Evolutionary conservation across 2,797 vertebrate genomes (phyloP), one percentile per base, ranked within the genome.

Genomic region (Champsocephalus gunnari): DNA sequence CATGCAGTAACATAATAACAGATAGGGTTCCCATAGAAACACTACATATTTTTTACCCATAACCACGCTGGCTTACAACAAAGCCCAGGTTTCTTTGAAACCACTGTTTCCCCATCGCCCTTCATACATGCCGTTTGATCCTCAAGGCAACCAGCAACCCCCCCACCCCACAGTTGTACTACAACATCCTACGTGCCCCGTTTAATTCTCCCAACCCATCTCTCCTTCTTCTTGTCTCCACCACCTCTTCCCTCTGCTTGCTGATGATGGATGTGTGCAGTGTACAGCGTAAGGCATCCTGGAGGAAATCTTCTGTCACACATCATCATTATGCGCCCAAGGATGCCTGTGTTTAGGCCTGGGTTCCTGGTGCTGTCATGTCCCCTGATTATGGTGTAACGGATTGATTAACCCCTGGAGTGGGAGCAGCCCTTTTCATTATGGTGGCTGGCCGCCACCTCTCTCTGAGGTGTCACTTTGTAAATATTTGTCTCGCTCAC

Each of bases 371-470:
- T 59, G 81, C 83, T 83, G 88, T 87, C 85, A 87, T 72, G 75
- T 87, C 81, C 74, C 76, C 75, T 74, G 81, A 90, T 92, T 89
- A 90, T 83, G 81, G 77, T 80, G 57, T 61, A 85, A 83, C 80
- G 63, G 87, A 92, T 89, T 89, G 90, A 93, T 91, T 88, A 91
- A 93, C 87, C 91, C 91, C 87, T 81, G 5, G 17, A 86, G 86
- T 78, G 83, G 76, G 80, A 63, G 58, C 45, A 53, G n/a, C 73
- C 47, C 41, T 80, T 88, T 90, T 81, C 58, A 79, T 81, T 80
- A 72, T 12, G 8, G n/a, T 65, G 76, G 57, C 65, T 66, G 77
- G 70, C 56, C 57, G 9, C 55, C 66, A 60, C 73, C 34, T 12
- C 49, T 79, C 83, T 80, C 76, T 12, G 45, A 41, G 78, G 72